Percentiles rank a stretch among this genome's conserved stretches.
Conservation (phyloP, 1,140 invertebrate species). For the Drosophila miranda region DNA sequence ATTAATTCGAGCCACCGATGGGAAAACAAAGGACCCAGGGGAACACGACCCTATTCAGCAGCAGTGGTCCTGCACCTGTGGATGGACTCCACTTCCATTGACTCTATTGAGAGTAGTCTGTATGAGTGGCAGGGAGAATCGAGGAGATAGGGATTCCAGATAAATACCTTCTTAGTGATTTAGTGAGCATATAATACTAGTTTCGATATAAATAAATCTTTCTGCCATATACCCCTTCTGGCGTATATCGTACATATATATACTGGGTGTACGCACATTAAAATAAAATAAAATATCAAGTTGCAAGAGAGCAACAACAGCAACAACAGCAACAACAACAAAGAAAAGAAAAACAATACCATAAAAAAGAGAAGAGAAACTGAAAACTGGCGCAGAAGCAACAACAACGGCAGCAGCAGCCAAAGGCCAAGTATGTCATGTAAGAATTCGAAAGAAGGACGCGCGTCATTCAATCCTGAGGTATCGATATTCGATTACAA, state of each 20-base stretch:
- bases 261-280: slow-evolving; percentile 48
- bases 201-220: no score
- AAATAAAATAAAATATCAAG: slow-evolving; percentile 74
- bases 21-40: slow-evolving; percentile 47
- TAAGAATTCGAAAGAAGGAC: slow-evolving; percentile 81
- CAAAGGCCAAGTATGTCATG: slow-evolving; percentile 69
- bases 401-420: slow-evolving; percentile 1
- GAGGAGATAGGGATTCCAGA: no score
- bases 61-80: background rate
- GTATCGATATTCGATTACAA: slow-evolving; percentile 81
- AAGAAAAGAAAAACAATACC: slow-evolving; percentile 15
- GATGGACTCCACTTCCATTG: slow-evolving; percentile 5
- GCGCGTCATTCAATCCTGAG: slow-evolving; percentile 77
- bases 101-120: no score
- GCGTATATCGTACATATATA: background rate
- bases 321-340: slow-evolving; percentile 22
- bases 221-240: background rate
- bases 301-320: slow-evolving; percentile 29
- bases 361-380: slow-evolving; percentile 30
- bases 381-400: slow-evolving; percentile 39
- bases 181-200: no score
- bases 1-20: slow-evolving; percentile 73
- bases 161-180: no score
- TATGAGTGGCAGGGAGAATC: no score
- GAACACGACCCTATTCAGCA: slow-evolving; percentile 11